Percentiles rank a stretch among this genome's conserved stretches.
Evolutionary conservation across 2,888 invertebrate species (phyloP).

Genomic region (Atethmia centrago): DNA sequence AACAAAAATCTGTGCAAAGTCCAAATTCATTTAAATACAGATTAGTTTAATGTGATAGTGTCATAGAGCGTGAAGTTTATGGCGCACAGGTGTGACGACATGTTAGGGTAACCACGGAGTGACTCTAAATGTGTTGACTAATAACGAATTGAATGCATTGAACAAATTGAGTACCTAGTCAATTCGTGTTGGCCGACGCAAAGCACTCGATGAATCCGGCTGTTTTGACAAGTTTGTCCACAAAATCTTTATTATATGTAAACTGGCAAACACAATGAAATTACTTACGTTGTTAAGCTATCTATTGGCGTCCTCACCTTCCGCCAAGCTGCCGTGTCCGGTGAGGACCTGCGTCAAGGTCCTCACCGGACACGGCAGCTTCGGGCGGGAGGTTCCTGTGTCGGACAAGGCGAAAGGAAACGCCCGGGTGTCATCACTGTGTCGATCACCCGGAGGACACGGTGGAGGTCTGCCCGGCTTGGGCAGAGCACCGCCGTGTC

Average conservation of each 20-base stretch:
- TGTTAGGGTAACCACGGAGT: constrained; percentile 3
- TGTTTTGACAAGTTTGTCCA: too few species aligned
- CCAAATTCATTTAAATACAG: constrained; percentile 3
- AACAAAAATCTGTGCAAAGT: neutral
- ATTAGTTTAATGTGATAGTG: constrained; percentile 15
- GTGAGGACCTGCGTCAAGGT: too few species aligned
- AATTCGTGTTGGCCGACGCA: neutral
- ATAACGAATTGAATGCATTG: neutral
- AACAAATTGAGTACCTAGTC: too few species aligned
- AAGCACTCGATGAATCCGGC: neutral
- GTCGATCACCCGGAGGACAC: too few species aligned
- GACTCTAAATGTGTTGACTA: neutral
- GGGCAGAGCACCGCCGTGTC: too few species aligned
- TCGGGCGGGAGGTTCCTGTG: too few species aligned
- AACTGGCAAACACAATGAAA: neutral
- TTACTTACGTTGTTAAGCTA: constrained; percentile 5
- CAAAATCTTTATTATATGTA: neutral
- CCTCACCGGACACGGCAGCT: too few species aligned
- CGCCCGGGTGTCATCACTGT: too few species aligned
- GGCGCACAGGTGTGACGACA: neutral
- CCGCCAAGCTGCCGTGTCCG: too few species aligned
- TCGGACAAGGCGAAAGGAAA: too few species aligned
- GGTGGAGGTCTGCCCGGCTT: too few species aligned
- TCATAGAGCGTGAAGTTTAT: constrained; percentile 44
- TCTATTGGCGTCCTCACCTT: too few species aligned